Conservation (phyloP, 2,888 invertebrate genomes). For the Macrophya annulata region DNA sequence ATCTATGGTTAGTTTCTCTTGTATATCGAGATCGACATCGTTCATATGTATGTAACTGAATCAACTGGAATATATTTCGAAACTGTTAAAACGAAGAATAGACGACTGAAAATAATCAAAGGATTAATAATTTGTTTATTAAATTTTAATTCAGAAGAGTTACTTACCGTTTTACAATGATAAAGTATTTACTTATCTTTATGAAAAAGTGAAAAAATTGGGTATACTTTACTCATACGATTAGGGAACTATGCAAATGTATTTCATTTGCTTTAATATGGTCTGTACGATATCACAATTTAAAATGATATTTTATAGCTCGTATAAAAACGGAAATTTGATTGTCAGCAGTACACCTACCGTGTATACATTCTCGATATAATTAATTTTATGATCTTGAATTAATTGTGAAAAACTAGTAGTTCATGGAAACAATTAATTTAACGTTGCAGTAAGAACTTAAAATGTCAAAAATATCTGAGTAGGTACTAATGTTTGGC, state of each 20-base stretch:
- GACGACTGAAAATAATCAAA: not conserved
- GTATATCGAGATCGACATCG: not conserved
- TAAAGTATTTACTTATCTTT: not conserved
- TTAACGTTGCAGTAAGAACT: not conserved
- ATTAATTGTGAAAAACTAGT: not conserved
- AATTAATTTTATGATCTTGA: not conserved
- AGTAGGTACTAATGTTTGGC: not conserved
- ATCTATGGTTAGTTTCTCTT: not conserved
- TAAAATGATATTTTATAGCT: not conserved
- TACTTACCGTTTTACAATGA: not conserved
- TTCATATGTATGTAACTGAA: not conserved
- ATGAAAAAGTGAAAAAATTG: not conserved
- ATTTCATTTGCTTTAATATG: no score
- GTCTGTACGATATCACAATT: no score
- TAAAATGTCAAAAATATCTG: not conserved
- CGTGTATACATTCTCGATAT: not conserved
- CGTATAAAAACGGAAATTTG: no score
- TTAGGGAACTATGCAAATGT: no score
- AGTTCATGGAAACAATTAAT: conserved; percentile 29
- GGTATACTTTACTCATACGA: not conserved
- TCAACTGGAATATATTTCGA: not conserved
- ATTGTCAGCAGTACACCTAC: no score
- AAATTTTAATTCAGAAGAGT: not conserved
- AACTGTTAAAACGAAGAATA: not conserved
- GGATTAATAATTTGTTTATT: not conserved